Evolutionary conservation across 2,888 invertebrate genomes (phyloP).

Genomic region (Lasius fuliginosus): DNA sequence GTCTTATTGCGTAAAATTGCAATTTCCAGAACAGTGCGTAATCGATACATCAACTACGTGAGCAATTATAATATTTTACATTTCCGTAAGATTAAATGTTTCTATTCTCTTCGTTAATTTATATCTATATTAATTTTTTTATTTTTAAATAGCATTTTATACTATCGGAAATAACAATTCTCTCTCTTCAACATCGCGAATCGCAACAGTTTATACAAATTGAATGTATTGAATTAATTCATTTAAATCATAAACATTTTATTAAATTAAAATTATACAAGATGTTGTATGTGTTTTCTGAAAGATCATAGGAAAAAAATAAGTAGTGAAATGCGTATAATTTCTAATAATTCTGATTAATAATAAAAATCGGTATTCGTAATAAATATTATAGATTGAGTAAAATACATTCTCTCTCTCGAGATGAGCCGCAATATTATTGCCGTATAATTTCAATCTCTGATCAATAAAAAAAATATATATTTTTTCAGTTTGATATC

Average conservation of each 20-base stretch:
- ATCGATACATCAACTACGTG: background rate
- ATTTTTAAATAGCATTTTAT: background rate
- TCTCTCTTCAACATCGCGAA: background rate
- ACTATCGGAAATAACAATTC: background rate
- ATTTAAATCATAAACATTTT: too few species aligned
- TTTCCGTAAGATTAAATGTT: background rate
- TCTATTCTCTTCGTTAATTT: background rate
- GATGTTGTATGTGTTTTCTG: too few species aligned
- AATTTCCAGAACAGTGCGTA: background rate
- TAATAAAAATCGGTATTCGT: background rate
- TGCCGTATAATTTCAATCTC: background rate
- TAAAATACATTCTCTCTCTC: background rate
- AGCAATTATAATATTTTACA: background rate
- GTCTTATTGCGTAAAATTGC: background rate
- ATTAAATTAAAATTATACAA: too few species aligned
- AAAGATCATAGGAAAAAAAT: background rate
- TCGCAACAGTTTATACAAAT: background rate
- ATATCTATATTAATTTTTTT: background rate
- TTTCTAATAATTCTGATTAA: background rate
- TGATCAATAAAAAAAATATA: background rate
- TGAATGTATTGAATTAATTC: too few species aligned
- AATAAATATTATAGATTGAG: background rate
- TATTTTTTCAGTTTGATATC: slow-evolving; percentile 92
- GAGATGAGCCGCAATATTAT: background rate
- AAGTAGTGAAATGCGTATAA: background rate